A percentile compares a stretch with the other conserved stretches of the same genome.
phyloP scores from a whole-genome alignment of 2,113 vertebrate species.

The Camarhynchus parvulus region DNA sequence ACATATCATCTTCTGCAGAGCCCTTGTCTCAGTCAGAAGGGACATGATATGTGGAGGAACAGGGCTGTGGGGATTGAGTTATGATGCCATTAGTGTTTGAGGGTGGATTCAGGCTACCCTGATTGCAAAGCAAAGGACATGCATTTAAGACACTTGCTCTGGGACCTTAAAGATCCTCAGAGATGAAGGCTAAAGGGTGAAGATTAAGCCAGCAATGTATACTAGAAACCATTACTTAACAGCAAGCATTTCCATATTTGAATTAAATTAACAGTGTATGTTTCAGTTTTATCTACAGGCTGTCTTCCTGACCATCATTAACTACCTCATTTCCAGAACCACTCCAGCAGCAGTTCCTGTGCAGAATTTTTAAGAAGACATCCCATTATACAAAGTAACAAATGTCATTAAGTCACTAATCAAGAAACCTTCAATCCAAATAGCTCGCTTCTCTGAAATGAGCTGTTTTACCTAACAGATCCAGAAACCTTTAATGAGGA shows the following conservation, averaged over 20 bases:
- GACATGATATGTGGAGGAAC: not conserved
- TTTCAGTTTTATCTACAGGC: not conserved
- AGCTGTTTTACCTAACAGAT: not conserved
- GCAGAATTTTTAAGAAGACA: not conserved
- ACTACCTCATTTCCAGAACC: not conserved
- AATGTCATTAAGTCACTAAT: not conserved
- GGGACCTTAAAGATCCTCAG: not conserved
- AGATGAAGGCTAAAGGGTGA: not conserved
- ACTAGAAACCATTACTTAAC: not conserved
- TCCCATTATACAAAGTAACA: not conserved
- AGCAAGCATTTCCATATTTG: constrained; percentile 19
- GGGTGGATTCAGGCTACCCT: not conserved
- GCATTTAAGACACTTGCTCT: not conserved
- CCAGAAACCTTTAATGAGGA: not conserved
- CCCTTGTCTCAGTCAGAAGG: not conserved
- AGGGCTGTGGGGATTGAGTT: not conserved
- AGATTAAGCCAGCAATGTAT: not conserved
- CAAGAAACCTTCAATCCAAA: not conserved
- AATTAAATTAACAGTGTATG: constrained; percentile 8
- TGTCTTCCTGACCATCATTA: not conserved
- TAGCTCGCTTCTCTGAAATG: not conserved
- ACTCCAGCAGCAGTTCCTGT: not conserved
- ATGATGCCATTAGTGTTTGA: not conserved
- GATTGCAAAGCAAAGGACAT: not conserved
- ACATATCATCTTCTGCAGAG: not conserved